These are phyloP conservation scores for Panulirus ornatus DNA, from an alignment of 1,140 invertebrate genomes.

Conservation along the genomic window DNA sequence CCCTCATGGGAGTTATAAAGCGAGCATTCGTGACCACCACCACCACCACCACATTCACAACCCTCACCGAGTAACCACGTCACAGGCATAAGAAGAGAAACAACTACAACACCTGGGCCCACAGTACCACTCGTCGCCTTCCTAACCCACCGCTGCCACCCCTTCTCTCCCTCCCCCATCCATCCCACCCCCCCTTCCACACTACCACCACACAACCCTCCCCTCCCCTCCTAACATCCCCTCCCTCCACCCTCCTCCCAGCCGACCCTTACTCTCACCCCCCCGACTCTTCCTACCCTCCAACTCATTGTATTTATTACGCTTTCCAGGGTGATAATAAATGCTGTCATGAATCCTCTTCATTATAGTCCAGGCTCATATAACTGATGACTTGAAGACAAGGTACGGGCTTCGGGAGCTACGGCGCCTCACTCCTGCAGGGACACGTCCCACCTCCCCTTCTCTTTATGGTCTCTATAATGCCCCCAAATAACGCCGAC, in stretches of 20 bases:
- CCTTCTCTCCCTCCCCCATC: neutral
- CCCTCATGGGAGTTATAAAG: no score
- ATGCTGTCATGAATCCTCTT: neutral
- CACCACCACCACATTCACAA: neutral
- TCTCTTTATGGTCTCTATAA: constrained; percentile 1
- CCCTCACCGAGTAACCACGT: neutral
- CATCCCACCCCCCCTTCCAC: neutral
- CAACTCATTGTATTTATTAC: neutral
- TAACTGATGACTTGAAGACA: neutral
- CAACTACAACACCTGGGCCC: neutral
- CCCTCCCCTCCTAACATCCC: neutral
- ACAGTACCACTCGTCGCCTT: neutral
- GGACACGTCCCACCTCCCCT: neutral
- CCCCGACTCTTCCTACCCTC: neutral
- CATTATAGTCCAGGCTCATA: neutral
- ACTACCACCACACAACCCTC: neutral
- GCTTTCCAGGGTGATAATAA: neutral
- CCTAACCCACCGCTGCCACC: neutral
- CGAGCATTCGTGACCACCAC: no score
- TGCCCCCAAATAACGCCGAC: neutral
- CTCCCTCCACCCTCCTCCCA: neutral
- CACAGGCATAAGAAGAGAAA: neutral
- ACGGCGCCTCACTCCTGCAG: neutral
- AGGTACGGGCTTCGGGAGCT: no score
- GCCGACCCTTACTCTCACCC: neutral